Conservation (phyloP, 2,888 invertebrate genomes). For the Piscicola geometra region DNA sequence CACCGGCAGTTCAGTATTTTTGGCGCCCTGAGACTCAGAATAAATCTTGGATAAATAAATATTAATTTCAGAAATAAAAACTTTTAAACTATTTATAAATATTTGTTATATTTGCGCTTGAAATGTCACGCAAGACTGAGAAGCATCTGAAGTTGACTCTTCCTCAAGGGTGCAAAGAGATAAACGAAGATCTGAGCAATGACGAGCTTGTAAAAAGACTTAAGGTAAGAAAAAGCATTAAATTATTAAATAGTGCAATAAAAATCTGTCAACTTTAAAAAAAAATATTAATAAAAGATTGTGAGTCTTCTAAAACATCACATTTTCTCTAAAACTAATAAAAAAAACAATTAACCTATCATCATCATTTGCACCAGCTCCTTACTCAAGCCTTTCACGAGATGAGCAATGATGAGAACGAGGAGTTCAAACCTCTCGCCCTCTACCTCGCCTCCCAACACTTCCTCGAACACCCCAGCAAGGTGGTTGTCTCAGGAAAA, state of each 20-base stretch:
- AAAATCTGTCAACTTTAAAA: too few species aligned
- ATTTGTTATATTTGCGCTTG: not conserved
- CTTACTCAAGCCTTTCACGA: slow-evolving; percentile 85
- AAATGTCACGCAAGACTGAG: slow-evolving; percentile 43
- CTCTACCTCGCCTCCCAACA: slow-evolving; percentile 86
- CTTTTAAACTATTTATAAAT: not conserved
- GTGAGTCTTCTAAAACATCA: not conserved
- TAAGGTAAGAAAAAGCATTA: slow-evolving; percentile 70
- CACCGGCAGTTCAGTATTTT: not conserved
- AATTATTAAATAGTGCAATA: too few species aligned
- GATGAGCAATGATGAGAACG: slow-evolving; percentile 86
- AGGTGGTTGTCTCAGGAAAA: slow-evolving; percentile 55
- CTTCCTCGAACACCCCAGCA: slow-evolving; percentile 80
- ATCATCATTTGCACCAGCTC: slow-evolving; percentile 44
- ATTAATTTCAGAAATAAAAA: not conserved
- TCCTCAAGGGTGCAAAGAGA: slow-evolving; percentile 86
- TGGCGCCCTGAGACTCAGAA: not conserved
- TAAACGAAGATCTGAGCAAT: slow-evolving; percentile 86
- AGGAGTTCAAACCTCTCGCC: slow-evolving; percentile 66
- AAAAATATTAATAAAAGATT: too few species aligned
- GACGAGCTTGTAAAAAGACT: slow-evolving; percentile 90
- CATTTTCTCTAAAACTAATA: not conserved
- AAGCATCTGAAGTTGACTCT: slow-evolving; percentile 60
- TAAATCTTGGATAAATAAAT: not conserved
- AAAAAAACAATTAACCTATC: too few species aligned